Conservation (phyloP, 2,797 vertebrate species). For the Synanceia verrucosa region DNA sequence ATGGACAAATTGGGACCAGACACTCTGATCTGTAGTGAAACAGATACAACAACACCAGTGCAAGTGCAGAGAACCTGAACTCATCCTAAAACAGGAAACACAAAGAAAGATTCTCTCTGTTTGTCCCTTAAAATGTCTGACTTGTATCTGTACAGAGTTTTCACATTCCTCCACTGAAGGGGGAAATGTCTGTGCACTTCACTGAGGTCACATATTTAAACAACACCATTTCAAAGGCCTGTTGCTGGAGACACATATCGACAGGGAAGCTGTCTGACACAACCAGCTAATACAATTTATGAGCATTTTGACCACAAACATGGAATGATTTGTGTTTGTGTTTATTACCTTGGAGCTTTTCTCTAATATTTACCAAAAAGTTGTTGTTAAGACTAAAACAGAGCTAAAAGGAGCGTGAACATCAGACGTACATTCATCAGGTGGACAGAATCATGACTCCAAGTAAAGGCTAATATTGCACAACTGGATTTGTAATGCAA, state of each 20-base stretch:
- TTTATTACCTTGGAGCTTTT: not conserved
- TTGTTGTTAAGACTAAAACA: no score
- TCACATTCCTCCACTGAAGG: not conserved
- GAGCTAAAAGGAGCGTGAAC: not conserved
- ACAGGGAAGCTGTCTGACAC: not conserved
- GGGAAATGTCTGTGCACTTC: not conserved
- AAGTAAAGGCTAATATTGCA: not conserved
- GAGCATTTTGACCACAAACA: not conserved
- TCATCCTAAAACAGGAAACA: not conserved
- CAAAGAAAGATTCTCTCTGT: not conserved
- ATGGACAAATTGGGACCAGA: slow-evolving; percentile 68
- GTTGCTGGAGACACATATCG: not conserved
- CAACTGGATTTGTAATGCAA: not conserved
- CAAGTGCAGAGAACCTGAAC: slow-evolving; percentile 29
- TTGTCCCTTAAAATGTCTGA: not conserved
- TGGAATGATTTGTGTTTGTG: no score
- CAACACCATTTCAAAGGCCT: not conserved
- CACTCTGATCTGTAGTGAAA: slow-evolving; percentile 9
- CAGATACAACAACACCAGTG: slow-evolving; percentile 15
- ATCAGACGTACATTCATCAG: not conserved
- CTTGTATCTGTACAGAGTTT: not conserved
- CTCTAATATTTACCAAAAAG: not conserved
- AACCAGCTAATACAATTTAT: no score
- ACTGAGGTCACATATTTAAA: not conserved
- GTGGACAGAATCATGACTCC: not conserved